Evolutionary conservation across 2,797 vertebrate genomes (phyloP).

Genomic region (Aplochiton taeniatus): DNA sequence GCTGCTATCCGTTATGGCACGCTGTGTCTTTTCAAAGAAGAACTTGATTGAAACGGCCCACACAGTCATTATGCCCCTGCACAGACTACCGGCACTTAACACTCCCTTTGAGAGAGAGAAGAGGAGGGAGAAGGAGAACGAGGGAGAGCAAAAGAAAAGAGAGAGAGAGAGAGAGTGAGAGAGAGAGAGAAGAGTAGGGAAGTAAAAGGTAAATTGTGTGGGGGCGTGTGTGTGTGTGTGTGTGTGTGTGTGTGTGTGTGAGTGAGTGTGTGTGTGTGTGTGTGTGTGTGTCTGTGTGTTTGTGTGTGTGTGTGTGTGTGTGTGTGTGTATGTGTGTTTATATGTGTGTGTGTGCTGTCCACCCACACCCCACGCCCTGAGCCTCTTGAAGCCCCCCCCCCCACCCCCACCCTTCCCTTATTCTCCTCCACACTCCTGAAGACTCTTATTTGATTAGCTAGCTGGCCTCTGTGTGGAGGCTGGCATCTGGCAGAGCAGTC

Average conservation of each 20-base stretch:
- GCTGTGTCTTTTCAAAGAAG: not conserved
- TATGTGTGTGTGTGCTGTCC: conserved; percentile 35
- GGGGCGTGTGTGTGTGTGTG: not conserved
- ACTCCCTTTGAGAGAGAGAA: not conserved
- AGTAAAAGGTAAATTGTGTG: not conserved
- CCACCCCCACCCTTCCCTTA: conserved; percentile 26
- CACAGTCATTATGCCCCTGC: no score
- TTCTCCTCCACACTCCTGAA: conserved; percentile 59
- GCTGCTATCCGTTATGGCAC: not conserved
- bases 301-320: not conserved
- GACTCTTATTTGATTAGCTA: conserved; percentile 76
- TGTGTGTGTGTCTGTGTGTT: not conserved
- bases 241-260: conserved; percentile 5
- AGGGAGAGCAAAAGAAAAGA: not conserved
- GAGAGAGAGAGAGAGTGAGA: conserved; percentile 8
- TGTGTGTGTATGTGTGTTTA: conserved; percentile 23
- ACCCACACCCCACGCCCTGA: conserved; percentile 50
- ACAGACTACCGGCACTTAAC: no score
- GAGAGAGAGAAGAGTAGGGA: not conserved
- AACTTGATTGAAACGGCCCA: no score
- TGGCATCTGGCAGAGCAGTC: conserved; percentile 60
- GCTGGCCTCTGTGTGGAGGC: conserved; percentile 69
- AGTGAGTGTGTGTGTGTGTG: not conserved
- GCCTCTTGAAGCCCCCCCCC: conserved; percentile 59
- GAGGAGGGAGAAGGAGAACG: conserved; percentile 13